Percentiles rank a stretch among this genome's conserved stretches.
phyloP scores from a whole-genome alignment of 2,113 vertebrate species.

The Brachypteracias leptosomus region DNA sequence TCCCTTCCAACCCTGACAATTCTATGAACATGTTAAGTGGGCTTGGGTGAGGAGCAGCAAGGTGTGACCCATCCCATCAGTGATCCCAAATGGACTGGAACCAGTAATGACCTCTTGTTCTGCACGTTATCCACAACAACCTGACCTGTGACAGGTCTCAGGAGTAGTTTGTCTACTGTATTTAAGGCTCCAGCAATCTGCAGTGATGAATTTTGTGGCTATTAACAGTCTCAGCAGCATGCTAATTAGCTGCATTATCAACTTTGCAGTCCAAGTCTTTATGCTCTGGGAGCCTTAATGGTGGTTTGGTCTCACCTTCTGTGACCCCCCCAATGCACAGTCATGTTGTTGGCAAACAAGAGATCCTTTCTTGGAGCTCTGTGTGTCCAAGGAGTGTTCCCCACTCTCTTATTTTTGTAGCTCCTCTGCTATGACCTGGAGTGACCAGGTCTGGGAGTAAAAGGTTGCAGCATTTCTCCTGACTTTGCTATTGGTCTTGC shows the following conservation, averaged over 20 bases:
- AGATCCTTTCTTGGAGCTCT: not conserved
- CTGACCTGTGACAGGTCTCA: not conserved
- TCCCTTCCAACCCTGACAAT: too few species aligned
- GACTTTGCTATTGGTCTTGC: not conserved
- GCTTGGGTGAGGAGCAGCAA: not conserved
- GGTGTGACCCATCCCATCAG: not conserved
- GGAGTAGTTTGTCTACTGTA: not conserved
- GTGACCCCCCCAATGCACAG: not conserved
- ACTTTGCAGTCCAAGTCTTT: not conserved
- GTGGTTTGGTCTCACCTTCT: not conserved
- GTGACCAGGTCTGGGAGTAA: not conserved
- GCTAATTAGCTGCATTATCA: not conserved
- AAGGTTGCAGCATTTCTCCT: not conserved
- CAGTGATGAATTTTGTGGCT: not conserved
- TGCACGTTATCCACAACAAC: not conserved
- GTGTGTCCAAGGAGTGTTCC: not conserved
- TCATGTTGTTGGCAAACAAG: not conserved
- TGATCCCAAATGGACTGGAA: not conserved
- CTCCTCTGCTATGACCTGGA: not conserved
- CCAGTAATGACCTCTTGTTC: not conserved
- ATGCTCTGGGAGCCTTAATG: not conserved
- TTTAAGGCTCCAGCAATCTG: not conserved
- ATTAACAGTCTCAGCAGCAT: not conserved
- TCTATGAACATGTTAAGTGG: too few species aligned
- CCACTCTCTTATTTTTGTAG: not conserved